These are phyloP conservation scores for Lycaon pictus DNA, from an alignment of 2,113 vertebrate species.

Conservation along the genomic window DNA sequence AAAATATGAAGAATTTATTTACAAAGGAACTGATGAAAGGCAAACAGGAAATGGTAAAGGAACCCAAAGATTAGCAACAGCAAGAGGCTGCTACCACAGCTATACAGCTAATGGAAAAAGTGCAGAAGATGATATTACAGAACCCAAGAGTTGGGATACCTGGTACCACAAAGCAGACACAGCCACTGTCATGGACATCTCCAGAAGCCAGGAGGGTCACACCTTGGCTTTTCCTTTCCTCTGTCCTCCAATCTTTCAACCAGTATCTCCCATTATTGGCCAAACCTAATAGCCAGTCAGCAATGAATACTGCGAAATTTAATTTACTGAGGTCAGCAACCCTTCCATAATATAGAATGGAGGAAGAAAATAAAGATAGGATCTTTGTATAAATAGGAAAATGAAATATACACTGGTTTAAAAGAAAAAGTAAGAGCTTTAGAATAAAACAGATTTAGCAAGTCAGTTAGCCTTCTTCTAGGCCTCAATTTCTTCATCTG, in stretches of 20 bases:
- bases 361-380: background rate
- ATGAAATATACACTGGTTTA: background rate
- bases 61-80: background rate
- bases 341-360: background rate
- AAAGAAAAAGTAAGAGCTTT: slow-evolving; percentile 8
- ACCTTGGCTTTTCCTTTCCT: background rate
- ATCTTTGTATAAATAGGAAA: background rate
- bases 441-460: background rate
- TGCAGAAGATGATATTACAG: background rate
- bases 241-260: background rate
- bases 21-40: background rate
- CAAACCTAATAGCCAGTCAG: background rate
- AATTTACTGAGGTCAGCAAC: background rate
- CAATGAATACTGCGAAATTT: background rate
- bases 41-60: background rate
- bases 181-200: background rate
- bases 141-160: background rate
- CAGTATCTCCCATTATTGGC: background rate
- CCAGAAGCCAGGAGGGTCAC: background rate
- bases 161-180: background rate
- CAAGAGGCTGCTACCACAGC: background rate
- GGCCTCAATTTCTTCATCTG: background rate
- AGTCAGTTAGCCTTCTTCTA: background rate
- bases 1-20: background rate
- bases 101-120: background rate